These are phyloP conservation scores for Gila orcuttii DNA, from an alignment of 2,113 vertebrate genomes.

Conservation along the genomic window DNA sequence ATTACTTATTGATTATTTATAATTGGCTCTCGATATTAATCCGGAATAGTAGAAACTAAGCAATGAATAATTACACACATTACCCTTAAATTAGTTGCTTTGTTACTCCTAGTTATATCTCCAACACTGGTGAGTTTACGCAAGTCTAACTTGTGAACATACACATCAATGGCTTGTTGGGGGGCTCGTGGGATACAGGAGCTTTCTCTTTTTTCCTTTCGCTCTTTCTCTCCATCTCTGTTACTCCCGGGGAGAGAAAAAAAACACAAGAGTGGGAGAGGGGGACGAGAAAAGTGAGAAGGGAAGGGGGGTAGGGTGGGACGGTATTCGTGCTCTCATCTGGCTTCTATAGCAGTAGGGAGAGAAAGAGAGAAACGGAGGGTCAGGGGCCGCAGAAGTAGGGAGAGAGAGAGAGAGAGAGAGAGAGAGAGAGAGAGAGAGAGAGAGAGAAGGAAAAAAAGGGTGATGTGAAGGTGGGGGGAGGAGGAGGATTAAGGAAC, in stretches of 20 bases:
- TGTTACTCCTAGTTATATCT: background rate
- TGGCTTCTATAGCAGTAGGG: constrained; percentile 45
- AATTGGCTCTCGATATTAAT: background rate
- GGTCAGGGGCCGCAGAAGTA: constrained; percentile 43
- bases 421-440: background rate
- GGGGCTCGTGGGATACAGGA: constrained; percentile 31
- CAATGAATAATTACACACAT: background rate
- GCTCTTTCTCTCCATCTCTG: constrained; percentile 40
- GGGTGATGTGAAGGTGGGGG: constrained; percentile 36
- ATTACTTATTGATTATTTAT: background rate
- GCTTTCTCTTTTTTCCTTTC: constrained; percentile 42
- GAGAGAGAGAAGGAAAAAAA: constrained; percentile 21
- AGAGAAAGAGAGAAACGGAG: constrained; percentile 37
- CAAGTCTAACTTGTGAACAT: constrained; percentile 52
- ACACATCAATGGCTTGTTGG: background rate
- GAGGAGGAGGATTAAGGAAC: constrained; percentile 60
- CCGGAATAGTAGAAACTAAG: background rate
- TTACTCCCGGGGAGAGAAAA: constrained; percentile 40
- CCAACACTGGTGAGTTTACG: background rate
- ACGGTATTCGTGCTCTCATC: constrained; percentile 51
- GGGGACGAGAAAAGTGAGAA: constrained; percentile 38
- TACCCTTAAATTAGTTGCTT: background rate
- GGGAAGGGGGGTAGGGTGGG: constrained; percentile 41
- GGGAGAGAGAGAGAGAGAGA: constrained; percentile 32
- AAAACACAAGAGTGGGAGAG: constrained; percentile 20